Evolutionary conservation across 2,797 vertebrate genomes (phyloP).

Genomic region (Sphenodon punctatus): DNA sequence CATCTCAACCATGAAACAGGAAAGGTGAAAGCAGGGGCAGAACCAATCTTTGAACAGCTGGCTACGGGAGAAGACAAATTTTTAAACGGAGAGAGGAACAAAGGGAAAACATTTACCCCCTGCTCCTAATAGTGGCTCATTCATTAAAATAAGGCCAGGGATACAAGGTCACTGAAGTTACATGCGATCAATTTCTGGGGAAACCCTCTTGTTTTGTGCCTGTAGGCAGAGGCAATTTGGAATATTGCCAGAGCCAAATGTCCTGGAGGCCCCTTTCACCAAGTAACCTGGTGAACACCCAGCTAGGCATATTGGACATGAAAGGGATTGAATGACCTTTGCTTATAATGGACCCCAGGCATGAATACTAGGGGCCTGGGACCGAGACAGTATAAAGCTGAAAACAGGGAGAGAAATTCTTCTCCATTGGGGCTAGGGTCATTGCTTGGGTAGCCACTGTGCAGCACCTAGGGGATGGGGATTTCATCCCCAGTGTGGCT

Average conservation of each 20-base stretch:
- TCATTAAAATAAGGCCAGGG: slow-evolving; percentile 60
- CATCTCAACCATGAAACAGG: slow-evolving; percentile 64
- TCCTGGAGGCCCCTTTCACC: slow-evolving; percentile 38
- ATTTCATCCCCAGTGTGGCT: too few species aligned
- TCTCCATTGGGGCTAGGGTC: slow-evolving; percentile 59
- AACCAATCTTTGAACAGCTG: slow-evolving; percentile 71
- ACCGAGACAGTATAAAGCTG: slow-evolving; percentile 43
- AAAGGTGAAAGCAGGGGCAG: slow-evolving; percentile 71
- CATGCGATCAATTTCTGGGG: slow-evolving; percentile 49
- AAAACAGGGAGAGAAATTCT: slow-evolving; percentile 45
- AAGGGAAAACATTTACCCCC: slow-evolving; percentile 70
- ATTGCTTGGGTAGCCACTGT: slow-evolving; percentile 51
- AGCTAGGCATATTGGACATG: slow-evolving; percentile 52
- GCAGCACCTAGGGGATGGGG: too few species aligned
- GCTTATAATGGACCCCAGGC: slow-evolving; percentile 33
- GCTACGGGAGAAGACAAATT: slow-evolving; percentile 71
- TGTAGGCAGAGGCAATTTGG: slow-evolving; percentile 44
- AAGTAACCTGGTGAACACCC: slow-evolving; percentile 22
- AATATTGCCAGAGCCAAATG: slow-evolving; percentile 43
- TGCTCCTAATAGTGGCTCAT: slow-evolving; percentile 64
- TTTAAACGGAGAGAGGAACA: slow-evolving; percentile 70
- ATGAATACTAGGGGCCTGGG: slow-evolving; percentile 51
- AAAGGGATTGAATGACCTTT: slow-evolving; percentile 57
- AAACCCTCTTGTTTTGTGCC: slow-evolving; percentile 24
- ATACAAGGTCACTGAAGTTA: slow-evolving; percentile 67